Conservation (phyloP, 2,113 vertebrate species). For the Microtus montanus region DNA sequence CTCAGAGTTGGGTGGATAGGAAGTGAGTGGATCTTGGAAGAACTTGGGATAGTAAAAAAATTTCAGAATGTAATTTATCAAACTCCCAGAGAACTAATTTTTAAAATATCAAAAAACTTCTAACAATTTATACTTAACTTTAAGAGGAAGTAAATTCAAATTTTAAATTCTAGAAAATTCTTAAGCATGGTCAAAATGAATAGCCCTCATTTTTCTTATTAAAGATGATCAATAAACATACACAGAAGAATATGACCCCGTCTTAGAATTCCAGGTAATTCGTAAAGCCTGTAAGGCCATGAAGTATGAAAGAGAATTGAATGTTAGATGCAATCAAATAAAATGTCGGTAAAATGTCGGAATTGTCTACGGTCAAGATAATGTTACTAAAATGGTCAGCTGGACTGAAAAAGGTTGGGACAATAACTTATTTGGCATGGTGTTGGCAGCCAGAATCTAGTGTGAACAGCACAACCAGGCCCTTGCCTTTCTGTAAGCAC, state of each 20-base stretch:
- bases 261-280: neutral
- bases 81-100: neutral
- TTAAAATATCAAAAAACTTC: neutral
- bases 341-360: neutral
- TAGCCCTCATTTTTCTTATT: neutral
- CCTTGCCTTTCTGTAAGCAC: neutral
- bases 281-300: neutral
- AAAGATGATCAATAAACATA: neutral
- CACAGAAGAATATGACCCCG: neutral
- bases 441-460: constrained; percentile 17
- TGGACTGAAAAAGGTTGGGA: neutral
- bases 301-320: neutral
- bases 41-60: neutral
- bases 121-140: neutral
- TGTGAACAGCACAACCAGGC: neutral
- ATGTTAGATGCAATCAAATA: neutral
- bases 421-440: neutral
- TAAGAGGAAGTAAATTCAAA: neutral
- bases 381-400: constrained; percentile 6
- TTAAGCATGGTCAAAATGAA: neutral
- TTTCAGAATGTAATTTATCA: neutral
- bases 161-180: neutral
- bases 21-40: neutral
- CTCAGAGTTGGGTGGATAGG: neutral
- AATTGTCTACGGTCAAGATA: neutral